Base-by-base conservation (phyloP, 1,140 invertebrate genomes). In the Tetramorium alpestre region DNA sequence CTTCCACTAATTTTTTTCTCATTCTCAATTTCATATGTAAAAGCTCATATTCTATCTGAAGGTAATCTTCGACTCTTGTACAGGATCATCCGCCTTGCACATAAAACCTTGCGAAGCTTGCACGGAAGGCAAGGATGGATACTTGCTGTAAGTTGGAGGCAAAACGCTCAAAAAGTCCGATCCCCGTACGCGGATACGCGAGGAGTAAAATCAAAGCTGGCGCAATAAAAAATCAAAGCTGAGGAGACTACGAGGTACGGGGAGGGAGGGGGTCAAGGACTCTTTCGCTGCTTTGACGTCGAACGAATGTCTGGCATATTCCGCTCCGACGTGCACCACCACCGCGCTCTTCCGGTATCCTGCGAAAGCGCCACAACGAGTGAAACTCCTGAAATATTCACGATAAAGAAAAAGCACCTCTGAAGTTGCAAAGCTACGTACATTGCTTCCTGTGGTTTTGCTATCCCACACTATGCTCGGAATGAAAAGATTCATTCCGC, bases 321-420 rank as follows among this genome's bases (percentile, higher is more conserved):
- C 44, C 41, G 44, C 28, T 44, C 16, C 28, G 72, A 56, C 28
- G 41, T 82, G 51, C 80, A 60, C n/a, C 33, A 60, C n/a, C 33
- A 33, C 80, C 33, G 49, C 25, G 73, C 47, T 77, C 82, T 77
- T 76, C 58, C 82, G 82, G 81, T 85, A 77, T 77, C 62, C 33
- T 60, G 49, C 49, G 82, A 85, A 65, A 77, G 73, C 44, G 65
- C 73, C 64, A 67, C 70, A 75, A 77, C 67, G 62, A 88, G 28
- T 47, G 18, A 82, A 82, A 82, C 85, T 87, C 10, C 49, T 41
- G 22, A 87, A 87, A 88, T 82, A 87, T 88, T 82, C 87, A 87
- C 67, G 49, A 58, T 56, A 49, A 87, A 69, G 85, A 76, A 82
- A 73, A 44, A 77, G 13, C 25, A 41, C 38, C 44, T 80, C 58